Evolutionary conservation across 2,113 vertebrate genomes (phyloP).

Genomic region (Neomonachus schauinslandi): DNA sequence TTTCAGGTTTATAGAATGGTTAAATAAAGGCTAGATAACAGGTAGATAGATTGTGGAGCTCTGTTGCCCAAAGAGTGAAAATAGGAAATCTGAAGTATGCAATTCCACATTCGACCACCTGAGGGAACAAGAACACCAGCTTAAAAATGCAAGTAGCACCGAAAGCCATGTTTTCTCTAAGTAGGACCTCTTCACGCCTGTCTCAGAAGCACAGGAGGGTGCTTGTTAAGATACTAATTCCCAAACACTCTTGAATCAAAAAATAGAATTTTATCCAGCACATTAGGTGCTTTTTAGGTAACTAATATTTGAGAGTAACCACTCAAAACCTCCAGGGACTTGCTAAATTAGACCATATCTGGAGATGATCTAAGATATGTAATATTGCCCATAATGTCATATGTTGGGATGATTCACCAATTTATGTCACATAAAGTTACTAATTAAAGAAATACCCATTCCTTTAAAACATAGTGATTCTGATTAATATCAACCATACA

Average conservation of each 20-base stretch:
- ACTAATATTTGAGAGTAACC: neutral
- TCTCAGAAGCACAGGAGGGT: neutral
- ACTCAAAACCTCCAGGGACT: neutral
- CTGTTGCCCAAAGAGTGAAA: neutral
- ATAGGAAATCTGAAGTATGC: neutral
- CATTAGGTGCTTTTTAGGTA: neutral
- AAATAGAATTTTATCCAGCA: neutral
- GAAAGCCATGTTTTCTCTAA: neutral
- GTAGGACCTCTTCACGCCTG: neutral
- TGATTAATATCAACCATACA: neutral
- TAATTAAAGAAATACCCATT: neutral
- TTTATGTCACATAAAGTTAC: neutral
- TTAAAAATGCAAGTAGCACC: neutral
- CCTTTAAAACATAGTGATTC: neutral
- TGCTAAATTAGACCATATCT: neutral
- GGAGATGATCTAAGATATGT: neutral
- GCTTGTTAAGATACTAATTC: neutral
- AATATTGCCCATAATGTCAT: neutral
- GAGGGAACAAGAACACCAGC: constrained; percentile 52
- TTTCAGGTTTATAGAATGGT: neutral
- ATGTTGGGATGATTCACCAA: neutral
- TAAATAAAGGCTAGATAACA: neutral
- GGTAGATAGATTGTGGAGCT: neutral
- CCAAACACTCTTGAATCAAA: neutral
- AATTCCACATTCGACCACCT: neutral